Evolutionary conservation across 2,888 invertebrate species (phyloP), one percentile per base, ranked within the genome.

Genomic region (Elmis aenea): DNA sequence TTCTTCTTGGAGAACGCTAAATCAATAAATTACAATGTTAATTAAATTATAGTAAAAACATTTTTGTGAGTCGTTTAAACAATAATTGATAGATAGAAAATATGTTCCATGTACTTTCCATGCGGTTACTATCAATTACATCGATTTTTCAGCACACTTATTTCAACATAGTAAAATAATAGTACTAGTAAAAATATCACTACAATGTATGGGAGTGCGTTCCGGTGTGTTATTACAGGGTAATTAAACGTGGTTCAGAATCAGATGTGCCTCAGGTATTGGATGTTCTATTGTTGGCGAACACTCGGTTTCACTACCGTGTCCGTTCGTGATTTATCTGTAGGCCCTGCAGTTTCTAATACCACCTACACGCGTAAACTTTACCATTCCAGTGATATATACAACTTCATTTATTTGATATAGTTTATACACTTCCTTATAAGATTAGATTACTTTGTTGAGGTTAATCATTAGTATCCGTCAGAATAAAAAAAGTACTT

Each of bases 301-400:
- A 33, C 33, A 25, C 31, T 28, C 25, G 39, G 36, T 44, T 44
- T 44, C 34, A 39, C 45, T 42, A 42, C 45, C 45, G 45, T 39
- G 42, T 39, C 45, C 36, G 37, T 25, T 44, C 41, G 42, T 45
- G 45, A 45, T 45, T 45, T 45, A 45, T 45, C 45, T 45, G 35
- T 38, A 38, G 45, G 45, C 45, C 33, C 39, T 33, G 28, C 42
- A 40, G 32, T 45, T 45, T 45, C 42, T 39, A 42, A 41, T 42
- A 22, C 32, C 45, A 26, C 42, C 45, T 36, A 45, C 45, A 33
- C 36, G 21, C 23, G 10, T 18, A 30, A 28, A 28, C 26, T 29
- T 32, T 23, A 28, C 14, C 29, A 33, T 38, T 16, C 33, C 14
- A 26, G 26, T 10, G 26, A 33, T 10, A 9, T 16, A 27, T 27